A percentile compares a stretch with the other conserved stretches of the same genome.
Conservation (phyloP, 2,888 invertebrate species). For the Diarsia rubi region DNA sequence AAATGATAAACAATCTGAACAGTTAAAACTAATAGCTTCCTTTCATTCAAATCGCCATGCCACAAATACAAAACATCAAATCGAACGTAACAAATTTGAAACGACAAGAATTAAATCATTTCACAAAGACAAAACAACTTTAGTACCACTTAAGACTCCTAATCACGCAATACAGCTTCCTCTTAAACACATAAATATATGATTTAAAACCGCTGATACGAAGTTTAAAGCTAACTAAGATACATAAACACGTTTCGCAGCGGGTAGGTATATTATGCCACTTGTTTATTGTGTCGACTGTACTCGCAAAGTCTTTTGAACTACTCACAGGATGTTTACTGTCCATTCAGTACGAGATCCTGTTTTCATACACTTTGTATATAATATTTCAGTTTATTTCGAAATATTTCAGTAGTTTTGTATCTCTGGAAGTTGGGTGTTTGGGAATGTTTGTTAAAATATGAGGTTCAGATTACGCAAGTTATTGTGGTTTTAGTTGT, state of each 20-base stretch:
- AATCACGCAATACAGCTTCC: conserved; percentile 49
- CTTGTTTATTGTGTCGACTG: conserved; percentile 60
- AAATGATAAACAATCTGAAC: conserved; percentile 15
- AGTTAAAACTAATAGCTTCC: conserved; percentile 39
- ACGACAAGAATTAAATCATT: conserved; percentile 39
- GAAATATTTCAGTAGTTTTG: conserved; percentile 56
- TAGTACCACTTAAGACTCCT: conserved; percentile 20
- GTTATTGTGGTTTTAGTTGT: conserved; percentile 1
- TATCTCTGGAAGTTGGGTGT: conserved; percentile 35
- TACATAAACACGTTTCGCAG: conserved; percentile 34
- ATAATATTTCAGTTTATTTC: conserved; percentile 62
- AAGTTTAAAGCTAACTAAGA: conserved; percentile 49
- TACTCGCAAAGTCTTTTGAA: conserved; percentile 67
- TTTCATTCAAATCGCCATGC: conserved; percentile 37
- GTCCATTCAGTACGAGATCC: conserved; percentile 70
- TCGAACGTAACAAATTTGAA: conserved; percentile 17
- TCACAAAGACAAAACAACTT: conserved; percentile 30
- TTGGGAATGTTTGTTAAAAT: conserved; percentile 12
- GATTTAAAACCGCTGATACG: conserved; percentile 37
- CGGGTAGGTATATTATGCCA: conserved; percentile 39
- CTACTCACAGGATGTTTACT: conserved; percentile 70
- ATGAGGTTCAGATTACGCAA: conserved; percentile 19
- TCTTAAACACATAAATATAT: conserved; percentile 51
- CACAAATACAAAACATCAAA: conserved; percentile 41
- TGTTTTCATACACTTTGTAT: conserved; percentile 72